Percentiles rank a stretch among this genome's conserved stretches.
Evolutionary conservation across 2,113 vertebrate genomes (phyloP).

Genomic region (Bos javanicus): DNA sequence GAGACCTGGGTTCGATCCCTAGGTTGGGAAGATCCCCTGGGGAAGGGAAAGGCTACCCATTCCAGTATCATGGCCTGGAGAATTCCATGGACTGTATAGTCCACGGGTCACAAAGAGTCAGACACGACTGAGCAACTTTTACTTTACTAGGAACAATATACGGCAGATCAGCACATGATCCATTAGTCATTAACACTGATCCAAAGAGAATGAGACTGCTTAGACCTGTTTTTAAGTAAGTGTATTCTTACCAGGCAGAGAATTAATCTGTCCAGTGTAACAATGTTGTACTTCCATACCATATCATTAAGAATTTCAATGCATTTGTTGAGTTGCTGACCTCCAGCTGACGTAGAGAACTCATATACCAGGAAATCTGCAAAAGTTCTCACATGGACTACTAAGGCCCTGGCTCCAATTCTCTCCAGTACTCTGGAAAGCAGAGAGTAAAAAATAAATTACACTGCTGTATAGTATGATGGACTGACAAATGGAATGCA

Average conservation of each 20-base stretch:
- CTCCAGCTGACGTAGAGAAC: constrained; percentile 97
- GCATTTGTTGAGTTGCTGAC: constrained; percentile 98
- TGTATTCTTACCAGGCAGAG: constrained; percentile 91
- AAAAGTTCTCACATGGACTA: constrained; percentile 97
- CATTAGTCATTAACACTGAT: not conserved
- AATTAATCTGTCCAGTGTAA: constrained; percentile 96
- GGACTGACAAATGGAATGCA: not conserved
- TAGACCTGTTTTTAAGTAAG: not conserved
- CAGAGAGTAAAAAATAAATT: not conserved
- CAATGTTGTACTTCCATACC: constrained; percentile 99
- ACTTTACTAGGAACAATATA: not conserved
- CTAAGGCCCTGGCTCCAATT: constrained; percentile 95
- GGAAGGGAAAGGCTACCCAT: not conserved
- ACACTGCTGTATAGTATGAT: not conserved
- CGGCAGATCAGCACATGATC: not conserved
- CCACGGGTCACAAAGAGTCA: not conserved
- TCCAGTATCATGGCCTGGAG: not conserved
- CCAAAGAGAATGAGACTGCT: not conserved
- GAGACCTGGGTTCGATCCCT: not conserved
- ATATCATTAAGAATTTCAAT: constrained; percentile 99
- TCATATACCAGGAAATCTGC: constrained; percentile 99
- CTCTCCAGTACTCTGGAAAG: constrained; percentile 92
- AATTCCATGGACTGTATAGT: not conserved
- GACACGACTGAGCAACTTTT: not conserved
- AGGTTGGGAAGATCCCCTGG: not conserved